phyloP scores from a whole-genome alignment of 2,113 vertebrate genomes.

The Craseonycteris thonglongyai region DNA sequence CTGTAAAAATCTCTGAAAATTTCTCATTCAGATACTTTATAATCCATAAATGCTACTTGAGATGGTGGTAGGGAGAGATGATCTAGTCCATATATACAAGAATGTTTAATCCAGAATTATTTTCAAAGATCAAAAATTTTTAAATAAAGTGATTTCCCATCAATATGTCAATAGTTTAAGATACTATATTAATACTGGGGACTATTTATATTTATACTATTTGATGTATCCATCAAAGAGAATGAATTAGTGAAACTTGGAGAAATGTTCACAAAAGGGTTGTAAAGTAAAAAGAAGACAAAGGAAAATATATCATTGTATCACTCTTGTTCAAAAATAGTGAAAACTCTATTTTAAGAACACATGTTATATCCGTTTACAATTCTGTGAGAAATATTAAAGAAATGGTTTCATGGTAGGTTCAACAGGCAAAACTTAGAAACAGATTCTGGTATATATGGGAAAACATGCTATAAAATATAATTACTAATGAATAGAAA shows the following conservation, averaged over 20 bases:
- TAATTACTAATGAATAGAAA: neutral
- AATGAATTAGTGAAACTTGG: neutral
- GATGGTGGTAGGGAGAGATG: rapidly evolving
- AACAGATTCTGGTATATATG: neutral
- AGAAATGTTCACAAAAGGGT: neutral
- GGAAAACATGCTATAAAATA: neutral
- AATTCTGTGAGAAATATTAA: neutral
- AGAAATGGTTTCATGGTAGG: neutral
- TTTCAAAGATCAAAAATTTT: neutral
- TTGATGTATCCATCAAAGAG: neutral
- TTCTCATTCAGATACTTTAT: neutral
- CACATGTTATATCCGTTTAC: neutral
- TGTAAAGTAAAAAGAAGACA: neutral
- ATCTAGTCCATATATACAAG: neutral
- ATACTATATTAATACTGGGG: neutral
- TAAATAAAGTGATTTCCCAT: neutral
- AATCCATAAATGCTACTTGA: neutral
- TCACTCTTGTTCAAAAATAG: neutral
- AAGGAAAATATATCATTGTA: neutral
- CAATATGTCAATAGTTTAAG: neutral
- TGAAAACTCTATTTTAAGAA: neutral
- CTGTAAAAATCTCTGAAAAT: neutral
- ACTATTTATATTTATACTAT: too few relatives aligned
- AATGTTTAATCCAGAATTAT: neutral
- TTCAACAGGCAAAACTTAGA: neutral